Percentiles rank a stretch among this genome's conserved stretches.
These are phyloP conservation scores for Acridotheres tristis DNA, from an alignment of 2,797 vertebrate genomes.

Conservation along the genomic window DNA sequence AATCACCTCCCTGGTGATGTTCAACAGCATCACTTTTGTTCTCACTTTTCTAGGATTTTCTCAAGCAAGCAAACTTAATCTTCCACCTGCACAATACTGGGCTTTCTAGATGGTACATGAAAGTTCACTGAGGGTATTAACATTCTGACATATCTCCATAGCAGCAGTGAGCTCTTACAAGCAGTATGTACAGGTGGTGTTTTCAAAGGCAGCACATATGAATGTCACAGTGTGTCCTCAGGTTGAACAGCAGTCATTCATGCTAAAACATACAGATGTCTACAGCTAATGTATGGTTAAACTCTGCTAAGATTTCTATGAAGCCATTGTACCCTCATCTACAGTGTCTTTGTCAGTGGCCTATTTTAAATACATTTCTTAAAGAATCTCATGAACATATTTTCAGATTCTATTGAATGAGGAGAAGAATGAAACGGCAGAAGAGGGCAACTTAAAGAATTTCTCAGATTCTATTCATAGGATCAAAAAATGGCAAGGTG, in stretches of 20 bases:
- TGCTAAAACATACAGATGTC: not conserved
- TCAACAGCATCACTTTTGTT: not conserved
- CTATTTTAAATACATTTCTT: not conserved
- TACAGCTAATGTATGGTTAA: not conserved
- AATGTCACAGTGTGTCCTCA: not conserved
- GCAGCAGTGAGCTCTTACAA: not conserved
- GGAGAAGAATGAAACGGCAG: not conserved
- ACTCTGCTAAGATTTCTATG: not conserved
- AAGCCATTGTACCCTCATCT: not conserved
- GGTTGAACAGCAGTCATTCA: not conserved
- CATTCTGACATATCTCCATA: not conserved
- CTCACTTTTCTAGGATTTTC: not conserved
- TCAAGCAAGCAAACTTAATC: not conserved
- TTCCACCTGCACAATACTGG: not conserved
- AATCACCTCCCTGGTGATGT: not conserved
- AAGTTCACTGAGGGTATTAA: not conserved
- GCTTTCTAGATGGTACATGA: not conserved
- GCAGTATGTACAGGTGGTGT: fast-evolving
- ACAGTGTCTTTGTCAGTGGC: not conserved
- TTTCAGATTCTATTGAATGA: not conserved
- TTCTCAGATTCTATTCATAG: not conserved
- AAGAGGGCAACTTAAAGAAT: not conserved
- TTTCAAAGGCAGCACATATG: not conserved
- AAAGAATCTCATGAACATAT: not conserved
- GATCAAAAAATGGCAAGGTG: not conserved